Evolutionary conservation across 2,888 invertebrate genomes (phyloP).

Genomic region (Polietes domitor): DNA sequence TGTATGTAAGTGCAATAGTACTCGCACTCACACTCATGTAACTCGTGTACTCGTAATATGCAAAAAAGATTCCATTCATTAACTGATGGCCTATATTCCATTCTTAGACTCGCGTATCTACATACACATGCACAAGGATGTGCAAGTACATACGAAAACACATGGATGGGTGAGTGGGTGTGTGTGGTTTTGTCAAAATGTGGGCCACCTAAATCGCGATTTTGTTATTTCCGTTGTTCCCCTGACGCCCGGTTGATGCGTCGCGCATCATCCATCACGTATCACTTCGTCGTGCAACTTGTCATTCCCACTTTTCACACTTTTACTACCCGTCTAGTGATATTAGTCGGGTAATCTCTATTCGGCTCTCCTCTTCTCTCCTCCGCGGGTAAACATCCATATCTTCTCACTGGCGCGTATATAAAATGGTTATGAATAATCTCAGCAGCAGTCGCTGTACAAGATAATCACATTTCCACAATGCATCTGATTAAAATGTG

Average conservation of each 20-base stretch:
- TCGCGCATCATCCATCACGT: not conserved
- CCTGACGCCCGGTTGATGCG: not conserved
- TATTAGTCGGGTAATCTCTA: no score
- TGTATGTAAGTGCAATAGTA: not conserved
- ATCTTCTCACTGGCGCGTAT: not conserved
- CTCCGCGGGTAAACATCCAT: not conserved
- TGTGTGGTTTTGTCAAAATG: not conserved
- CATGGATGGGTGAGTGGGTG: not conserved
- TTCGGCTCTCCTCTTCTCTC: not conserved
- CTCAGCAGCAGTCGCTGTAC: not conserved
- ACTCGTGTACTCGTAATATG: not conserved
- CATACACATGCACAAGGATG: not conserved
- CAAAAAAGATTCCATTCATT: constrained; percentile 26
- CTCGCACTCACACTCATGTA: not conserved
- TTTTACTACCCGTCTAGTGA: not conserved
- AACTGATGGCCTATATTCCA: constrained; percentile 37
- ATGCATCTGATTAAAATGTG: constrained; percentile 4
- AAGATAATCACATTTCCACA: not conserved
- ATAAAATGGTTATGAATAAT: not conserved
- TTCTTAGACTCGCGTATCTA: constrained; percentile 4
- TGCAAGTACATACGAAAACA: not conserved
- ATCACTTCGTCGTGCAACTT: not conserved
- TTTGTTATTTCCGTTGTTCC: not conserved
- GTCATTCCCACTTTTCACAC: constrained; percentile 2
- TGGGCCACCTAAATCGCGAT: constrained; percentile 20